phyloP scores from a whole-genome alignment of 2,113 vertebrate genomes.

The Pithys albifrons region DNA sequence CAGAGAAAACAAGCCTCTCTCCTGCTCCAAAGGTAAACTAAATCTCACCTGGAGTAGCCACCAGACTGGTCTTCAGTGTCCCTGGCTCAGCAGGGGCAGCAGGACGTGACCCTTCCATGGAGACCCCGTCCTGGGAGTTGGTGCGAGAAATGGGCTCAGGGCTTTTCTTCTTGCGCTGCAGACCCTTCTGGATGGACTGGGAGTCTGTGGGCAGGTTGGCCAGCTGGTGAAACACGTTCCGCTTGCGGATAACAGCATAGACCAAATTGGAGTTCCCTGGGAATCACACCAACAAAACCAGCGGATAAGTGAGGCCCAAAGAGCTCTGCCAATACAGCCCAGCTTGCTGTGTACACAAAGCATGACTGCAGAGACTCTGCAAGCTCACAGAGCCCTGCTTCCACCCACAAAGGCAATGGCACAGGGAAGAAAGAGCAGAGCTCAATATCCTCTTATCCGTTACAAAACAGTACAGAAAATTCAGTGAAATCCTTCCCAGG shows the following conservation, averaged over 20 bases:
- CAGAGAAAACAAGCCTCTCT: conserved; percentile 7
- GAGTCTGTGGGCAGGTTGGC: conserved; percentile 91
- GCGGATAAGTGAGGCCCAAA: background rate
- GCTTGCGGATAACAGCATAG: conserved; percentile 96
- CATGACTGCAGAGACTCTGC: background rate
- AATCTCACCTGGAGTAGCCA: conserved; percentile 89
- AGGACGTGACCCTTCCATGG: conserved; percentile 95
- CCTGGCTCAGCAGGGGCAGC: conserved; percentile 94
- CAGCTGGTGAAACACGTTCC: conserved; percentile 94
- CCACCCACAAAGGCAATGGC: background rate
- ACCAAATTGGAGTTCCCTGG: conserved; percentile 96
- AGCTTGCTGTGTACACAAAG: background rate
- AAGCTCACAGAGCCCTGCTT: background rate
- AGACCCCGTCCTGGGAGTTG: conserved; percentile 90
- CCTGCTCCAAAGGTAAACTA: background rate
- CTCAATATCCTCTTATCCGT: background rate
- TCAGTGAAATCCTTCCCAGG: background rate
- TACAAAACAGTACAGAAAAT: background rate
- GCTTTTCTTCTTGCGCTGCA: conserved; percentile 87
- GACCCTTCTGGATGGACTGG: conserved; percentile 88
- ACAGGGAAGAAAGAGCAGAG: background rate
- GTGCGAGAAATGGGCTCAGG: conserved; percentile 90
- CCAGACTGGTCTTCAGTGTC: conserved; percentile 91
- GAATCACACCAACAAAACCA: background rate
- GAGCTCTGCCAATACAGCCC: background rate